Conservation (phyloP, 2,113 vertebrate genomes). For the Melanerpes aurifrons region DNA sequence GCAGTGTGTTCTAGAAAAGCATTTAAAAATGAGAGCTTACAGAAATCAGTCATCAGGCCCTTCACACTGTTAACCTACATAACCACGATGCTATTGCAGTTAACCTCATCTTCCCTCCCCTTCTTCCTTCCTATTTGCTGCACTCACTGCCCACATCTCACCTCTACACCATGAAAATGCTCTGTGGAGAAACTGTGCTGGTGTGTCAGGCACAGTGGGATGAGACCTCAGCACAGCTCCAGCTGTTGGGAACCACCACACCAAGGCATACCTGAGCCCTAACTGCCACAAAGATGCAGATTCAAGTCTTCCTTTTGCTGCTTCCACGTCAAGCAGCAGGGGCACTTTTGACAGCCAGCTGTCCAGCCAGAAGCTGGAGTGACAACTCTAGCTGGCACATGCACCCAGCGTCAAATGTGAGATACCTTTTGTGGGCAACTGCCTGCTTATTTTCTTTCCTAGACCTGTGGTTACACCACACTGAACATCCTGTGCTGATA, state of each 20-base stretch:
- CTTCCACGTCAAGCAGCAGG: slow-evolving; percentile 31
- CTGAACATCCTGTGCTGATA: slow-evolving; percentile 76
- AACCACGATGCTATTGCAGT: slow-evolving; percentile 57
- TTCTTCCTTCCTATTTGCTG: slow-evolving; percentile 45
- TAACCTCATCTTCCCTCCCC: slow-evolving; percentile 56
- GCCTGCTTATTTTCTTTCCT: slow-evolving; percentile 77
- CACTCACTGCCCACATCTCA: neutral
- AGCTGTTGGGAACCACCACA: neutral
- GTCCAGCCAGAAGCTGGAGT: slow-evolving; percentile 6
- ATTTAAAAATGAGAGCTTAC: slow-evolving; percentile 7
- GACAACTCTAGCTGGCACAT: slow-evolving; percentile 56
- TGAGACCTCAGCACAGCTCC: rapidly evolving
- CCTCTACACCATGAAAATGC: neutral
- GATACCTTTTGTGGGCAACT: slow-evolving; percentile 71
- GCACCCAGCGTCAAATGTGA: slow-evolving; percentile 32
- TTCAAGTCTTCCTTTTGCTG: neutral
- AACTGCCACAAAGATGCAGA: neutral
- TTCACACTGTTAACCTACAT: slow-evolving; percentile 44
- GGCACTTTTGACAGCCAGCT: slow-evolving; percentile 13
- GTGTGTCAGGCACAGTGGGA: neutral
- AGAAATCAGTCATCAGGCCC: slow-evolving; percentile 26
- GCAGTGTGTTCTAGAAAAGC: neutral
- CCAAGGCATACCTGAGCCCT: neutral
- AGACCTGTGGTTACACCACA: slow-evolving; percentile 72
- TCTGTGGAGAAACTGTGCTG: neutral